Evolutionary conservation across 1,140 invertebrate species (phyloP).

Genomic region (Calliopsis andreniformis): DNA sequence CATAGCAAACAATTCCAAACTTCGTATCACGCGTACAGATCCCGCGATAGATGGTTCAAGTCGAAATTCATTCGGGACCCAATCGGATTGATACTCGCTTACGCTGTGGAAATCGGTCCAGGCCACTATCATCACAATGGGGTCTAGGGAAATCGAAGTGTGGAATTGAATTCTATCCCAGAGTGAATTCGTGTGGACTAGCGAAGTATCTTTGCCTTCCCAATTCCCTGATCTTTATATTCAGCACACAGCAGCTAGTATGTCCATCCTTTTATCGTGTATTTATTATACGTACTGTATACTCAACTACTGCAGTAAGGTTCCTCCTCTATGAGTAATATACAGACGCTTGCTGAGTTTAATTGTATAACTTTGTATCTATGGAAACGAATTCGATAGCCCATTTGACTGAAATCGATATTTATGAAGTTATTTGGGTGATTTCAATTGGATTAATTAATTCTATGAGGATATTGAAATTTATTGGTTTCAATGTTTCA

Average conservation of each 20-base stretch:
- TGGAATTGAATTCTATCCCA: slow-evolving; percentile 37
- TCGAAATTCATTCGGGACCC: slow-evolving; percentile 7
- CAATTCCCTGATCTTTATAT: slow-evolving; percentile 30
- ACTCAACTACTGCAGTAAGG: no score
- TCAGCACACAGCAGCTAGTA: neutral
- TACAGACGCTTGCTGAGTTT: no score
- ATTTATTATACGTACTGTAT: slow-evolving; percentile 10
- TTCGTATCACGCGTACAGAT: neutral
- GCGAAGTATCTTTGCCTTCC: slow-evolving; percentile 23
- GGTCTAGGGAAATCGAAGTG: slow-evolving; percentile 41
- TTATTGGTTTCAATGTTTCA: no score
- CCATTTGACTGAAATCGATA: no score
- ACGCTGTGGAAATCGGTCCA: slow-evolving; percentile 24
- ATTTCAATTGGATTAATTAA: no score
- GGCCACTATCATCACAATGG: slow-evolving; percentile 23
- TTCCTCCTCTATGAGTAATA: no score
- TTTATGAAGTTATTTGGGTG: no score
- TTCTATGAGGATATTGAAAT: no score
- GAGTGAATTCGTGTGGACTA: slow-evolving; percentile 21
- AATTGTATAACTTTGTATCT: no score
- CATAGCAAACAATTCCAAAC: neutral
- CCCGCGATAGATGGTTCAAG: slow-evolving; percentile 7
- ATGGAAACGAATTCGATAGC: no score
- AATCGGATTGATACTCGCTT: slow-evolving; percentile 24
- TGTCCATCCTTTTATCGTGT: neutral